Conservation (phyloP, 2,888 invertebrate genomes). For the Halocaridina rubra region DNA sequence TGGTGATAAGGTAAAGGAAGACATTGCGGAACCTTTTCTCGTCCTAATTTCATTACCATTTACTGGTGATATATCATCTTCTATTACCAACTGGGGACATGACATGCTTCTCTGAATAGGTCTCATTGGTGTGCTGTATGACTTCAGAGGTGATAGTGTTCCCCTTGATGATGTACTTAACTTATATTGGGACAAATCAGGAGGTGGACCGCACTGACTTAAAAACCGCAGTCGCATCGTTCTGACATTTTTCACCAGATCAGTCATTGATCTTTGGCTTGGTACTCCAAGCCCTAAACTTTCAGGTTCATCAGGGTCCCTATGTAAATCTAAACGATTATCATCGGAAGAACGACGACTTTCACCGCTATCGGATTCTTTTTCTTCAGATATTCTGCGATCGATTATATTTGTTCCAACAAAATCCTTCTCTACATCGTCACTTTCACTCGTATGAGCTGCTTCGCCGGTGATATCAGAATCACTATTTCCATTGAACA, state of each 20-base stretch:
- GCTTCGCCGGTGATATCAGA: conserved; percentile 19
- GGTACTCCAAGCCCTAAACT: conserved; percentile 58
- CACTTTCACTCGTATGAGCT: conserved; percentile 12
- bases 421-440: conserved; percentile 11
- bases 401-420: background rate
- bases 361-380: conserved; percentile 31
- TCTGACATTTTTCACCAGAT: conserved; percentile 56
- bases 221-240: conserved; percentile 58
- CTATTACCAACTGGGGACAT: conserved; percentile 34
- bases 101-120: conserved; percentile 15
- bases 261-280: conserved; percentile 55
- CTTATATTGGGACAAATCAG: conserved; percentile 52
- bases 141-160: conserved; percentile 25
- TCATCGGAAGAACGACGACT: conserved; percentile 48
- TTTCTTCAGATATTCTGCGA: conserved; percentile 46
- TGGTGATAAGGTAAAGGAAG: conserved; percentile 55
- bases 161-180: conserved; percentile 1
- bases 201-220: conserved; percentile 63
- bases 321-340: background rate
- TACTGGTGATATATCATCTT: background rate
- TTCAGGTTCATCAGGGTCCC: conserved; percentile 23
- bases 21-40: conserved; percentile 38
- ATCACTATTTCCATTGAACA: conserved; percentile 24
- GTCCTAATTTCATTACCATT: conserved; percentile 7
- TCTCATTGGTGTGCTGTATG: background rate